phyloP scores from a whole-genome alignment of 1,140 invertebrate genomes.

The Listronotus bonariensis region DNA sequence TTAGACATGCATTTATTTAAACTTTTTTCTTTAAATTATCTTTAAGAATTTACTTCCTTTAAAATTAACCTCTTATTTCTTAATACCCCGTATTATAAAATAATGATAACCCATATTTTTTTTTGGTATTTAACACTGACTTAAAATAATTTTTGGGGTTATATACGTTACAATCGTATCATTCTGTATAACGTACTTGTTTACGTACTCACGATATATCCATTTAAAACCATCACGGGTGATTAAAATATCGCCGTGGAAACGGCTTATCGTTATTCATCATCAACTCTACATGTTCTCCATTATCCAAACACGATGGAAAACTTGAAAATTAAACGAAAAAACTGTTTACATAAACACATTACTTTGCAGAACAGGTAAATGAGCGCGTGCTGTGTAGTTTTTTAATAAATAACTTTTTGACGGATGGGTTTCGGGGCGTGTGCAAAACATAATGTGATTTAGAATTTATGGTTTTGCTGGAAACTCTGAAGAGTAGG shows the following conservation, averaged over 20 bases:
- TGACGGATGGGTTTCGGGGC: conserved; percentile 22
- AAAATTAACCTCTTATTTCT: too few species aligned
- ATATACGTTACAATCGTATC: too few species aligned
- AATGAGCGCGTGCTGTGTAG: conserved; percentile 8
- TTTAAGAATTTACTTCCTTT: too few species aligned
- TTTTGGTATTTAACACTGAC: too few species aligned
- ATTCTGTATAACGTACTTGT: neutral
- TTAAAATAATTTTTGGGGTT: too few species aligned
- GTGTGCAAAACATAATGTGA: neutral
- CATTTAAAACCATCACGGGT: conserved; percentile 32
- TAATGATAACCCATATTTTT: too few species aligned
- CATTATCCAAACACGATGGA: conserved; percentile 34
- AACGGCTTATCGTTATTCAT: conserved; percentile 35
- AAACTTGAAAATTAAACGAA: conserved; percentile 37
- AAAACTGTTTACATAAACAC: conserved; percentile 36
- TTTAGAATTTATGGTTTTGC: neutral
- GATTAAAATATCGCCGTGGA: conserved; percentile 32
- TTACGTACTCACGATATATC: neutral
- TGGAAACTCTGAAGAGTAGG: neutral
- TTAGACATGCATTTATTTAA: too few species aligned
- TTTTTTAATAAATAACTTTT: conserved; percentile 30
- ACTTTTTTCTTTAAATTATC: too few species aligned
- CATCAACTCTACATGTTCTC: conserved; percentile 37
- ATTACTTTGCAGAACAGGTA: conserved; percentile 25
- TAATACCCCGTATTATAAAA: too few species aligned